Evolutionary conservation across 2,113 vertebrate genomes (phyloP).

Genomic region (Sorex fumeus): DNA sequence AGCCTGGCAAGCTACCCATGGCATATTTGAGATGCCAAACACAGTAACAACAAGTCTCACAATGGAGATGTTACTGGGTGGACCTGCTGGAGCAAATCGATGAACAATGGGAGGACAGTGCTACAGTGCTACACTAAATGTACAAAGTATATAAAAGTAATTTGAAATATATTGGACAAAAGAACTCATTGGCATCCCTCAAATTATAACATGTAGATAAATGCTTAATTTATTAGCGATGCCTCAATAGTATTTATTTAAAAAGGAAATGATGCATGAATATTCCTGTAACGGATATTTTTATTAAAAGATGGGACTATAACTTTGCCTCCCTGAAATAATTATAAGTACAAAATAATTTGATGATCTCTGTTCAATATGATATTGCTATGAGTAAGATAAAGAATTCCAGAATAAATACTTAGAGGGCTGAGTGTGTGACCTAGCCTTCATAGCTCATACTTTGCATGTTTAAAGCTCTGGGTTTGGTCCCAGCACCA

Average conservation of each 20-base stretch:
- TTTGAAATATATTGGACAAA: not conserved
- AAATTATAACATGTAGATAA: not conserved
- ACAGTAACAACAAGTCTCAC: too few relatives aligned
- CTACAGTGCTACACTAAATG: not conserved
- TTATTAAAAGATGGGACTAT: slow-evolving; percentile 56
- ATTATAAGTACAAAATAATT: slow-evolving; percentile 65
- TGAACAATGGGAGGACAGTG: too few relatives aligned
- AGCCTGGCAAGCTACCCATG: too few relatives aligned
- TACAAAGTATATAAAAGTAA: not conserved
- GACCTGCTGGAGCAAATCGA: too few relatives aligned
- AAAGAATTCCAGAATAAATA: slow-evolving; percentile 78
- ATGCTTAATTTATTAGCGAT: slow-evolving; percentile 13
- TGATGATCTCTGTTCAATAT: slow-evolving; percentile 67
- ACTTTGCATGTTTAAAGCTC: too few relatives aligned
- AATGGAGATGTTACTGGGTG: too few relatives aligned
- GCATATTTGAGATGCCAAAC: too few relatives aligned
- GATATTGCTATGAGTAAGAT: slow-evolving; percentile 63
- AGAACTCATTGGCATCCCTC: not conserved
- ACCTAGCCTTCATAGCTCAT: too few relatives aligned
- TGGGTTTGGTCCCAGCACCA: too few relatives aligned
- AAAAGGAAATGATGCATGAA: not conserved
- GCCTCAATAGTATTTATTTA: not conserved
- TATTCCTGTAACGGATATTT: slow-evolving; percentile 42
- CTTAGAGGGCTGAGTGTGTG: too few relatives aligned
- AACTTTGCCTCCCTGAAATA: slow-evolving; percentile 65